Evolutionary conservation across 2,113 vertebrate genomes (phyloP).

Genomic region (Entomyzon cyanotis): DNA sequence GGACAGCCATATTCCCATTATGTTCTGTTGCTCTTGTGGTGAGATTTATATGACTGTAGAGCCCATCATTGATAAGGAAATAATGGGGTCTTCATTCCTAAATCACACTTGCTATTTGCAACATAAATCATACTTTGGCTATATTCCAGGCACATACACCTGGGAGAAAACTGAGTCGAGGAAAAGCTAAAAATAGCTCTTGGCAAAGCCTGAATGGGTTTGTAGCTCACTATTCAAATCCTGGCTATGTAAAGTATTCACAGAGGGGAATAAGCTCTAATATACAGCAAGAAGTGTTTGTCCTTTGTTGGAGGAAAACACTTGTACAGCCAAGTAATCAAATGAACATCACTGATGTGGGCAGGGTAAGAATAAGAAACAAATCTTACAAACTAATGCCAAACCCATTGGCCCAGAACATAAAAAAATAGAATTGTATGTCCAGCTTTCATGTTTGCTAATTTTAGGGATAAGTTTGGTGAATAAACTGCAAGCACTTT

Average conservation of each 20-base stretch:
- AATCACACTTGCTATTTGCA: not conserved
- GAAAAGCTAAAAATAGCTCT: constrained; percentile 1
- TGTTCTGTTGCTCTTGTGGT: not conserved
- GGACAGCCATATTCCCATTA: not conserved
- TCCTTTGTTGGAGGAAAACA: not conserved
- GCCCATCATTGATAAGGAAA: not conserved
- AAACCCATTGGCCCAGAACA: not conserved
- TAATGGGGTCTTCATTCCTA: not conserved
- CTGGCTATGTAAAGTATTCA: not conserved
- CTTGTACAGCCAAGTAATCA: not conserved
- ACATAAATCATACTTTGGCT: not conserved
- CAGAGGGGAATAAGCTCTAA: not conserved
- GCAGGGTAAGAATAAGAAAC: not conserved
- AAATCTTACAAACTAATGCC: not conserved
- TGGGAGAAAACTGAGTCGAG: not conserved
- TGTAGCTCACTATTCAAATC: constrained; percentile 1
- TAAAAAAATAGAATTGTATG: not conserved
- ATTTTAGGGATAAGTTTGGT: not conserved
- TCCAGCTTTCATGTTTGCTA: not conserved
- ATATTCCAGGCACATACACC: not conserved
- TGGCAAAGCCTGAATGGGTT: not conserved
- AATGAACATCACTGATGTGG: not conserved
- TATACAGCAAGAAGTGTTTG: not conserved
- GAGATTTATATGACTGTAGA: not conserved
- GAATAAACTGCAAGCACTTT: not conserved